Percentiles rank a stretch among this genome's conserved stretches.
These are phyloP conservation scores for Lacanobia wlatinum DNA, from an alignment of 2,888 invertebrate genomes.

Conservation along the genomic window DNA sequence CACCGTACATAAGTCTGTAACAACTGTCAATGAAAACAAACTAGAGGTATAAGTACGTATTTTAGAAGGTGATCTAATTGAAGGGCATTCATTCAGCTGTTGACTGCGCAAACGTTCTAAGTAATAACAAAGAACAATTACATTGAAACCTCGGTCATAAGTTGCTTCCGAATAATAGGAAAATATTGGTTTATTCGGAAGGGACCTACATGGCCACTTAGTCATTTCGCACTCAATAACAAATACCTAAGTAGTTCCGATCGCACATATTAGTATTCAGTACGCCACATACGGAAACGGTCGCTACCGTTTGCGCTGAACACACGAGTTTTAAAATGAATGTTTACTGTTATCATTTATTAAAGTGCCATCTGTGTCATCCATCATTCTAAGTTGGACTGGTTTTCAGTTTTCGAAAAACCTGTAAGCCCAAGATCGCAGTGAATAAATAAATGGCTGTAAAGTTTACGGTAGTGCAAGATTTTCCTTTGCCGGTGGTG, in stretches of 20 bases:
- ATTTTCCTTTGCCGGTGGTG: neutral
- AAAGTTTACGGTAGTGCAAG: neutral
- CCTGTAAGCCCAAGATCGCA: neutral
- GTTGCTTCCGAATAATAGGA: constrained; percentile 49
- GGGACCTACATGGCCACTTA: constrained; percentile 53
- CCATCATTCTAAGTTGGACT: no score
- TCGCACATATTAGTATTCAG: constrained; percentile 38
- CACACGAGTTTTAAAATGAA: constrained; percentile 1
- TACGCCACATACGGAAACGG: constrained; percentile 22
- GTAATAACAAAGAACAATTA: constrained; percentile 36
- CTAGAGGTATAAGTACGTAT: constrained; percentile 1
- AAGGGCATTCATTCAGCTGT: constrained; percentile 31
- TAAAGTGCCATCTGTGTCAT: neutral
- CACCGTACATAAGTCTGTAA: neutral
- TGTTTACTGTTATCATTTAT: neutral
- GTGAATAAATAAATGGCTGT: constrained; percentile 31
- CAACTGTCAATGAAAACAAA: constrained; percentile 18
- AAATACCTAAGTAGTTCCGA: constrained; percentile 19
- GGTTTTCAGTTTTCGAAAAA: neutral
- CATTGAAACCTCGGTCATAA: constrained; percentile 39
- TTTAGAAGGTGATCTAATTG: constrained; percentile 44
- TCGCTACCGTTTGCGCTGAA: constrained; percentile 14
- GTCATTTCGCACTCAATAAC: constrained; percentile 46
- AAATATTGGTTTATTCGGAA: constrained; percentile 51
- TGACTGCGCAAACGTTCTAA: constrained; percentile 30